These are phyloP conservation scores for Rhincodon typus DNA, from an alignment of 2,797 vertebrate species.

Conservation along the genomic window DNA sequence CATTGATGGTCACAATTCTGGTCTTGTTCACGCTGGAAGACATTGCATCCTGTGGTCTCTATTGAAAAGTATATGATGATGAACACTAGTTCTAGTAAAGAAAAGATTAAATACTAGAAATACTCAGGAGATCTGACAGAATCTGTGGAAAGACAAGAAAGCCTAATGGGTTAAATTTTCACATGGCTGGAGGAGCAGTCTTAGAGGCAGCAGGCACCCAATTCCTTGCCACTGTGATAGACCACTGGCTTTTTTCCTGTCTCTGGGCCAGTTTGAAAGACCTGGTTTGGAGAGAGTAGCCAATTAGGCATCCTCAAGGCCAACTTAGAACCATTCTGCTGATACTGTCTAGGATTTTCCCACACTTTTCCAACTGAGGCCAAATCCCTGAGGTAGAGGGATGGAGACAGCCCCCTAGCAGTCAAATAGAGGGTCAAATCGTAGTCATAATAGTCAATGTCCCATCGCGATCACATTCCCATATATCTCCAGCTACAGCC, in stretches of 20 bases:
- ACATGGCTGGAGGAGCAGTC: not conserved
- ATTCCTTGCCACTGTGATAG: not conserved
- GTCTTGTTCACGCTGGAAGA: not conserved
- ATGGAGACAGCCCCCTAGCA: not conserved
- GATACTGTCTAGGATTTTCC: no score
- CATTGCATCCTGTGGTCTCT: not conserved
- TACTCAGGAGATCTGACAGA: not conserved
- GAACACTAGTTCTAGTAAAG: not conserved
- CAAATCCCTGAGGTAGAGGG: not conserved
- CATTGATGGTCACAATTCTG: constrained; percentile 16
- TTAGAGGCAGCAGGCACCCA: no score
- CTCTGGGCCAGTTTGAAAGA: not conserved
- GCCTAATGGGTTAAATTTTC: not conserved
- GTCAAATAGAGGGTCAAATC: not conserved
- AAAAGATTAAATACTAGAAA: not conserved
- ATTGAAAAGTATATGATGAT: not conserved
- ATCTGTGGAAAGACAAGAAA: not conserved
- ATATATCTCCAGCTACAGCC: not conserved
- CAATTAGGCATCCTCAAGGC: not conserved
- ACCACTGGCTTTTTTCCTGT: no score
- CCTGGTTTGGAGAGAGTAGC: not conserved
- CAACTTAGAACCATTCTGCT: no score
- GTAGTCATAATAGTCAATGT: no score
- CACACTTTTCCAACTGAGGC: not conserved
- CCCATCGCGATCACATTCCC: not conserved